These are phyloP conservation scores for Acanthisitta chloris DNA, from an alignment of 2,113 vertebrate genomes.

Conservation along the genomic window DNA sequence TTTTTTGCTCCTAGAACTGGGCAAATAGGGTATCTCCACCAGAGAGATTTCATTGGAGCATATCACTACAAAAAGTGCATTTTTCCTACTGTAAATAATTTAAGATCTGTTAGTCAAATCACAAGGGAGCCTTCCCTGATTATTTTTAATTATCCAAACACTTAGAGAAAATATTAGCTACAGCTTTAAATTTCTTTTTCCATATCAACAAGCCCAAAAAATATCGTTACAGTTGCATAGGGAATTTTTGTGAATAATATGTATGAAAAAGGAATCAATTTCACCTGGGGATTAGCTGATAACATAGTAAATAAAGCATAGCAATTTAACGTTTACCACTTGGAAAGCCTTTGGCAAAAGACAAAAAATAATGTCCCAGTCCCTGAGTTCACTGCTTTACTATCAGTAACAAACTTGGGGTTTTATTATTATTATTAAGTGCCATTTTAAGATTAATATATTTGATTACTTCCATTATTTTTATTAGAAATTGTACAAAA, in stretches of 20 bases:
- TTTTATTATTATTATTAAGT: background rate
- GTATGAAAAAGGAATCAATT: background rate
- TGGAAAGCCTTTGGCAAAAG: background rate
- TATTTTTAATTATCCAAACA: background rate
- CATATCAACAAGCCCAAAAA: background rate
- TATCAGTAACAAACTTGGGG: background rate
- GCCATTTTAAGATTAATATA: background rate
- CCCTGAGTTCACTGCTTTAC: background rate
- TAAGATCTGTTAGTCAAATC: background rate
- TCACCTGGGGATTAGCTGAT: background rate
- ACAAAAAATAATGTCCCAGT: background rate
- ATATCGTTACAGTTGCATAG: background rate
- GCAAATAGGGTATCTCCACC: background rate
- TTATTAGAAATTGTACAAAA: background rate
- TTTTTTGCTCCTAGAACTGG: background rate
- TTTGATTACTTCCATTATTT: background rate
- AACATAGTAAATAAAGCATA: background rate
- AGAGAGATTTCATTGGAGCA: background rate
- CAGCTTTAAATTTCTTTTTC: background rate
- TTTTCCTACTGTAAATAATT: background rate
- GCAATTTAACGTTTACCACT: background rate
- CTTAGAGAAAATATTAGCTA: background rate
- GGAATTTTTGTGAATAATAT: background rate
- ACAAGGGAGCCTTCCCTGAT: background rate
- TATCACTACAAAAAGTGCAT: background rate